Evolutionary conservation across 2,888 invertebrate species (phyloP).

Genomic region (Drosophila pseudotalamancana): DNA sequence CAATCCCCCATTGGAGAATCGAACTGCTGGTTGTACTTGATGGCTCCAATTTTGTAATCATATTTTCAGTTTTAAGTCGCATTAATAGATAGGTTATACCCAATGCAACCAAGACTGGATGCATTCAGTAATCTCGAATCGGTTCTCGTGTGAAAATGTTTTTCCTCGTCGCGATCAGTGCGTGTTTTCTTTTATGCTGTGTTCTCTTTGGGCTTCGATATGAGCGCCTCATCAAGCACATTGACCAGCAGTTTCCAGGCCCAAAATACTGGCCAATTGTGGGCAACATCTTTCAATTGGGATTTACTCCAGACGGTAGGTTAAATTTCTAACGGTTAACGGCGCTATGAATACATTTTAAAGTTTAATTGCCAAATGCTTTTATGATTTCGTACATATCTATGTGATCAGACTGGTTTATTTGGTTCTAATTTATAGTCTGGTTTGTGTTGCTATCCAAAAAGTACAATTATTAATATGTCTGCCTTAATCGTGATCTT

Average conservation of each 20-base stretch:
- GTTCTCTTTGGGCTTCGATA: conserved; percentile 19
- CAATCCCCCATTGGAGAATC: no score
- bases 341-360: not conserved
- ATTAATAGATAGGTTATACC: not conserved
- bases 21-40: conserved; percentile 5
- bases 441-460: conserved; percentile 41
- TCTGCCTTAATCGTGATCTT: conserved; percentile 35
- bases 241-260: conserved; percentile 46
- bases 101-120: conserved; percentile 1
- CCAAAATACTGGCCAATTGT: conserved; percentile 48
- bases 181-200: conserved; percentile 8
- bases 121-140: conserved; percentile 28
- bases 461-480: conserved; percentile 39
- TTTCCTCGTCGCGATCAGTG: conserved; percentile 2
- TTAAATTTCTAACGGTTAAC: conserved; percentile 13
- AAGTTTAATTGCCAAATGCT: not conserved
- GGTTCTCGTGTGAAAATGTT: conserved; percentile 30
- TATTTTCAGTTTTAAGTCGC: not conserved
- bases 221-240: conserved; percentile 18
- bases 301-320: conserved; percentile 52
- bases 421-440: conserved; percentile 34
- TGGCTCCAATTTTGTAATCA: not conserved
- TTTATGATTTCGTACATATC: conserved; percentile 20
- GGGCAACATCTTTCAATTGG: conserved; percentile 51
- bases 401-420: conserved; percentile 38